Base-by-base conservation (phyloP, 2,113 vertebrate genomes). In the Chaetorhynchus papuensis region DNA sequence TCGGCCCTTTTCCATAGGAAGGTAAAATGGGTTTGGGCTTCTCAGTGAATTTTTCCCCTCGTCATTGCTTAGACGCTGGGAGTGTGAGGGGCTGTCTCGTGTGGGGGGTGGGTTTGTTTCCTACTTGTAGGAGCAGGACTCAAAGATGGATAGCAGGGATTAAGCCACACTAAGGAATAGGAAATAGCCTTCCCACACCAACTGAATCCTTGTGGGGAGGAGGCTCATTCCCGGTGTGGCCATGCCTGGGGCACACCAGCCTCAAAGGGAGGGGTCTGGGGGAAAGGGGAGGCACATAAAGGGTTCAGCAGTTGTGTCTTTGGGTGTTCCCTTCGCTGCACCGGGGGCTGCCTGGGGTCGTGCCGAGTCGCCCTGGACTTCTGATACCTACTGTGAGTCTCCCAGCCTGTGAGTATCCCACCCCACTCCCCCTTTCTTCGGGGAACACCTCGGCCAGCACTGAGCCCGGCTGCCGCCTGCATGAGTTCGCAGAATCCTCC, bases 31-130 rank as follows among this genome's bases (percentile, higher is more conserved):
- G 16, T 59, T 75, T 57, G 13, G 42, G 42, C 52, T 30, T 41
- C 30, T 35, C 35, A 16, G 20, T 24, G 52, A 50, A 10, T 35
- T 76, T 41, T 41, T 24, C 52, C 52, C 5, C 5, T 85, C 31
- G 5, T 59, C 17, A 31, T 31, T 42, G 4, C 31, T 31, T 26
- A 30, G 17, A 35, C 11, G 31, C 11, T 31, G 26, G 4, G 9
- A 50, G 6, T 21, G 26, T 20, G 30, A 35, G 20, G 2, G 0
- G 1, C 13, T 65, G 35, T 22, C 49, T 56, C 0, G 0, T 28
- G 11, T 28, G 3, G 15, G 18, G 10, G 5, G 0, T 41, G 8
- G 11, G 39, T 47, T n/a, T 47, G 21, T 24, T 57, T 20, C 5
- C 10, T 41, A 1, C 50, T 65, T 57, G 13, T 30, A 35, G 42